Conservation (phyloP, 2,888 invertebrate genomes). For the Eutolmus rufibarbis region DNA sequence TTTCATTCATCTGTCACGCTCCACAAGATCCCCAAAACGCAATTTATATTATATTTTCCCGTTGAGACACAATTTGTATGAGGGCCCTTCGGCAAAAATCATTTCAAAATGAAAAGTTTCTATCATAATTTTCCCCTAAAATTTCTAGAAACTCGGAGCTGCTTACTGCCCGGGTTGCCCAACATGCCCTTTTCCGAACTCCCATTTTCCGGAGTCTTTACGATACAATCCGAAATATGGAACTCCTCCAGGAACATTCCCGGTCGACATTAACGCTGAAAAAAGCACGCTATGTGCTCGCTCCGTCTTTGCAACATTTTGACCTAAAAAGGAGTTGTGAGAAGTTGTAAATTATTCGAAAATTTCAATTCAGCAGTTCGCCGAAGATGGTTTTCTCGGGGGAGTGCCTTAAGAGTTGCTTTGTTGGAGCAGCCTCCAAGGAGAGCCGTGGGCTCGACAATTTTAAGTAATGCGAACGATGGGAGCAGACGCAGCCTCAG, state of each 20-base stretch:
- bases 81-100: background rate
- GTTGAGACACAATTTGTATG: background rate
- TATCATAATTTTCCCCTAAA: background rate
- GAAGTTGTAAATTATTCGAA: background rate
- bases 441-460: background rate
- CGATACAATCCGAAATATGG: background rate
- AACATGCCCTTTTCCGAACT: background rate
- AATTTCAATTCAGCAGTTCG: background rate
- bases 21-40: background rate
- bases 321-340: background rate
- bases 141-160: background rate
- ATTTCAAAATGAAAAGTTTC: background rate
- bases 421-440: background rate
- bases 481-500: background rate
- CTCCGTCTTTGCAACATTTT: background rate
- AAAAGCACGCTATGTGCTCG: background rate
- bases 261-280: background rate
- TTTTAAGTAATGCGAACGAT: background rate
- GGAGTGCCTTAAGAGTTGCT: background rate
- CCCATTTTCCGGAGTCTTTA: background rate
- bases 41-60: background rate
- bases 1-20: background rate
- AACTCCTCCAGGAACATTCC: background rate
- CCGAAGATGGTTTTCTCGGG: background rate
- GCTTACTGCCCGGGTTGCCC: background rate